Conservation (phyloP, 2,888 invertebrate species). For the Phytoseiulus persimilis region DNA sequence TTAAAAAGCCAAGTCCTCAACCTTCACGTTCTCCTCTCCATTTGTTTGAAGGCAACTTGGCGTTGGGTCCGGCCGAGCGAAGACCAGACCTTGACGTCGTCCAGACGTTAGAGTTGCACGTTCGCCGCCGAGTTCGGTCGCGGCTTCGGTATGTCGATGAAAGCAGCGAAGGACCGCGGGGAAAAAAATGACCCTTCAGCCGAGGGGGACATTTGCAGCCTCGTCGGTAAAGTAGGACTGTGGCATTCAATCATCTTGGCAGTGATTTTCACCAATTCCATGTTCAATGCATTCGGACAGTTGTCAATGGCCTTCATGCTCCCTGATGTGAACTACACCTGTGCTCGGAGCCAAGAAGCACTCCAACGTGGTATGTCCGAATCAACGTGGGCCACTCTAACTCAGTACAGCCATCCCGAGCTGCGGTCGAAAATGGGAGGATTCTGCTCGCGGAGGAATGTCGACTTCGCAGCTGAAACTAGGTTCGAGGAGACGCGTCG, state of each 20-base stretch:
- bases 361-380: background rate
- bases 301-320: constrained; percentile 32
- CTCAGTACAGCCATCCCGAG: background rate
- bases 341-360: background rate
- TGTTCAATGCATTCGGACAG: constrained; percentile 18
- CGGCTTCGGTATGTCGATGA: background rate
- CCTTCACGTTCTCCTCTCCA: background rate
- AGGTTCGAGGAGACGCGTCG: background rate
- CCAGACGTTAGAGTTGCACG: background rate
- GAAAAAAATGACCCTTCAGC: background rate
- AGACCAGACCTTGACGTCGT: background rate
- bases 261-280: constrained; percentile 7
- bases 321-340: background rate
- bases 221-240: constrained; percentile 12
- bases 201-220: background rate
- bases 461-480: background rate
- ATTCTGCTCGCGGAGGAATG: background rate
- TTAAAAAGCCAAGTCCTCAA: no score
- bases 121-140: background rate
- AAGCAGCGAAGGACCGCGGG: background rate
- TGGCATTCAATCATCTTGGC: background rate
- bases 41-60: background rate
- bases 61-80: background rate
- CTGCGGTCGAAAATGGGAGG: background rate
- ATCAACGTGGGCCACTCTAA: background rate